Conservation (phyloP, 2,888 invertebrate species). For the Tetheella fluctuosa region DNA sequence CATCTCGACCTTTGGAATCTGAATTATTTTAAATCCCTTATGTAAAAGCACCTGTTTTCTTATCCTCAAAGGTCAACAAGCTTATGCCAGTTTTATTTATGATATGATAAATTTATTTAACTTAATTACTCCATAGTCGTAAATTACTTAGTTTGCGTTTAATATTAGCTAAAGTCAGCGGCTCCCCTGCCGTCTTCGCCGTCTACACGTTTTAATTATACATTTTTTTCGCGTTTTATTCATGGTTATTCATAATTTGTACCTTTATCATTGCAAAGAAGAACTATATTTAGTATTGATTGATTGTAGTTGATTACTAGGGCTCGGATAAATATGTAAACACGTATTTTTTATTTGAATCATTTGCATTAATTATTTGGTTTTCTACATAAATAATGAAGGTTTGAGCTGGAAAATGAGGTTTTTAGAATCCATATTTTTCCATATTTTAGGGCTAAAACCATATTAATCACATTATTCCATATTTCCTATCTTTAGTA, state of each 20-base stretch:
- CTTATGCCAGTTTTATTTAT: slow-evolving; percentile 6
- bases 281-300: not conserved
- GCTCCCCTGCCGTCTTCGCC: slow-evolving; percentile 25
- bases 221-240: not conserved
- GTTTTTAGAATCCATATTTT: too few relatives aligned
- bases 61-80: not conserved
- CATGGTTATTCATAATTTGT: not conserved
- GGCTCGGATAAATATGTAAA: too few relatives aligned
- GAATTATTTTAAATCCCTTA: not conserved
- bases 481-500: too few relatives aligned
- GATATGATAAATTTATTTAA: slow-evolving; percentile 19
- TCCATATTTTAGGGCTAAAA: too few relatives aligned
- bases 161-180: slow-evolving; percentile 38
- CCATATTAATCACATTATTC: too few relatives aligned
- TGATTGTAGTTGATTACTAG: too few relatives aligned
- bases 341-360: too few relatives aligned
- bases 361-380: too few relatives aligned
- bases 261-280: not conserved
- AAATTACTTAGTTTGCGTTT: slow-evolving; percentile 50
- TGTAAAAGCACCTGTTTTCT: not conserved
- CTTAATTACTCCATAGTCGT: slow-evolving; percentile 40
- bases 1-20: not conserved
- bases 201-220: not conserved
- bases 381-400: too few relatives aligned
- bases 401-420: too few relatives aligned